Conservation (phyloP, 2,113 vertebrate species). For the Onychostoma macrolepis region DNA sequence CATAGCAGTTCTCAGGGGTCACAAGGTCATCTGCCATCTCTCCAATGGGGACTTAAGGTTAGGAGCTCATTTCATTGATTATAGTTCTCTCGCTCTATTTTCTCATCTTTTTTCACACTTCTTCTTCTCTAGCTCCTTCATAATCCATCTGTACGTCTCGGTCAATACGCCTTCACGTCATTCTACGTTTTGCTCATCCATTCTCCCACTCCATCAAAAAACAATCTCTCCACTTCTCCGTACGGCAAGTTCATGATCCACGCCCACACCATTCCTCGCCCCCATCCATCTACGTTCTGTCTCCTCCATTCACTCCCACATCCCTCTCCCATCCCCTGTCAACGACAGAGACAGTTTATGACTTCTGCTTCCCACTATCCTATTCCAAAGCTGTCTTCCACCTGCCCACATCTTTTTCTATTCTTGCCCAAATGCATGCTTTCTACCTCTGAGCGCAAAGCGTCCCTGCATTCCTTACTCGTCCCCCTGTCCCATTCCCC, state of each 20-base stretch:
- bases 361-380: constrained; percentile 38
- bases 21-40: constrained; percentile 61
- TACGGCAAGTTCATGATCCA: constrained; percentile 42
- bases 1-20: constrained; percentile 50
- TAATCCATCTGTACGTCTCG: constrained; percentile 20
- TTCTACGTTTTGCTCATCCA: constrained; percentile 29
- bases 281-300: constrained; percentile 25
- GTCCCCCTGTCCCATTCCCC: constrained; percentile 1
- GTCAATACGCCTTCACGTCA: constrained; percentile 15
- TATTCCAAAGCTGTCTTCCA: constrained; percentile 29
- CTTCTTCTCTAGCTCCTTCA: background rate
- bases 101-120: background rate
- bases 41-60: constrained; percentile 61
- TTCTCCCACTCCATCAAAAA: constrained; percentile 38
- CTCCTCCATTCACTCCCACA: constrained; percentile 20
- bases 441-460: constrained; percentile 14
- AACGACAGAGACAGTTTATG: constrained; percentile 16
- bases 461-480: background rate
- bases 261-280: constrained; percentile 15
- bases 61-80: constrained; percentile 61
- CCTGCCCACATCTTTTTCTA: constrained; percentile 35
- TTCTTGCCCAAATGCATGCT: background rate
- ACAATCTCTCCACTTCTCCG: constrained; percentile 15
- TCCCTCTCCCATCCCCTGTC: constrained; percentile 22
- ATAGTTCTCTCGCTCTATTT: constrained; percentile 5